These are phyloP conservation scores for Lepus timidus DNA, from an alignment of 2,113 vertebrate species.

Conservation along the genomic window DNA sequence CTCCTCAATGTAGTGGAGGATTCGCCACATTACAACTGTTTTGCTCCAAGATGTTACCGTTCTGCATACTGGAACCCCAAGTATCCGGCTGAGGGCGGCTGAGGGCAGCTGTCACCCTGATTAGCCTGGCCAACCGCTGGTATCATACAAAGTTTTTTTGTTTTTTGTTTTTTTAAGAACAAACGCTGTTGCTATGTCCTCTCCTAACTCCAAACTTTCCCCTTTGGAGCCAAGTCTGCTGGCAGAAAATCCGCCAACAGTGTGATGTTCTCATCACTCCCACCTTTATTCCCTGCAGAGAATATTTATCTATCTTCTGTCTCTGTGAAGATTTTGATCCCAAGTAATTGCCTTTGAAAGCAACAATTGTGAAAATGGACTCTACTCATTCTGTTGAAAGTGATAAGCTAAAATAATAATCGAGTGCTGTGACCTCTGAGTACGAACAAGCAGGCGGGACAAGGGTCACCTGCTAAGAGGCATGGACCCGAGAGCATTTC, in stretches of 20 bases:
- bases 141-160: accelerated
- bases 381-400: slow-evolving; percentile 39
- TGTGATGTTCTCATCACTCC: accelerated
- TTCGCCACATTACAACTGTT: neutral
- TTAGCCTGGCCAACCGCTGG: neutral
- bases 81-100: neutral
- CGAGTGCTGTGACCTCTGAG: neutral
- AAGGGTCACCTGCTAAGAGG: neutral
- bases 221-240: neutral
- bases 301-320: slow-evolving; percentile 56
- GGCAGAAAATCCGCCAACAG: neutral
- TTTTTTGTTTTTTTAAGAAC: neutral
- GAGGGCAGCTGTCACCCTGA: accelerated
- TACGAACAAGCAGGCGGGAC: neutral
- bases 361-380: slow-evolving; percentile 65
- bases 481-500: neutral
- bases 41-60: neutral
- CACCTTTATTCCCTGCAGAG: neutral
- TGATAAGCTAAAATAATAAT: slow-evolving; percentile 59
- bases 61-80: neutral
- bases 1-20: neutral
- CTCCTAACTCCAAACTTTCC: neutral
- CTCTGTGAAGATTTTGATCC: slow-evolving; percentile 53
- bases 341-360: slow-evolving; percentile 62
- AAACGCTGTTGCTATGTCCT: neutral